Evolutionary conservation across 2,113 vertebrate genomes (phyloP), one percentile per base, ranked within the genome.

Genomic region (Macroglossus sobrinus): DNA sequence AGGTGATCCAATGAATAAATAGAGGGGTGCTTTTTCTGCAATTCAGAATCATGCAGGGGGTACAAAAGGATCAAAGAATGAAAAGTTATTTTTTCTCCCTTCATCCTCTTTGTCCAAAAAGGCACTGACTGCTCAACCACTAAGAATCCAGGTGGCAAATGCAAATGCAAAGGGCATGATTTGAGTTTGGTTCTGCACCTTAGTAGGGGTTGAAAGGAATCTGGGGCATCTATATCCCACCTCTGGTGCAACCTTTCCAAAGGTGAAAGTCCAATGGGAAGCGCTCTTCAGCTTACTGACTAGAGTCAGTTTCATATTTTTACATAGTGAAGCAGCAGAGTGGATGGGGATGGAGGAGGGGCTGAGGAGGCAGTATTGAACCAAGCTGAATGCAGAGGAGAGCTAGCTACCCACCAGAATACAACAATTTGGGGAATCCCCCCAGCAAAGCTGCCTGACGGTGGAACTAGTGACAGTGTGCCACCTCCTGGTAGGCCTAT

Each of bases 401-500:
- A 89, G 12, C 30, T 38, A 76, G 12, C 30, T 38, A 76, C 26
- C 26, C 75, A 75, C 26, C 33, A 78, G 85, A 85, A 90, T 21
- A n/a, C 7, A 38, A 61, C n/a, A 19, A 30, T 68, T 64, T 88
- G 63, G 90, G 87, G 92, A 22, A 92, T 90, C 18, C 55, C 76
- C 22, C 66, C 68, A 85, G 43, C 15, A 38, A 93, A 95, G 13
- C 21, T 57, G 50, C 22, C 38, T 59, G 80, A 84, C 55, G 35
- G 0, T 91, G 81, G 93, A 96, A 79, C 96, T 94, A 88, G 88
- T 85, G 50, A 71, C 64, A 72, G 38, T 45, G 47, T 43, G 94
- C 97, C 97, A 97, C 92, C 95, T 97, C 64, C 96, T 97, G 96
- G 94, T 50, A 19, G 47, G 53, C 8, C 5, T 61, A 55, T 19